Evolutionary conservation across 2,113 vertebrate species (phyloP), one percentile per base, ranked within the genome.

Genomic region (Rallus limicola): DNA sequence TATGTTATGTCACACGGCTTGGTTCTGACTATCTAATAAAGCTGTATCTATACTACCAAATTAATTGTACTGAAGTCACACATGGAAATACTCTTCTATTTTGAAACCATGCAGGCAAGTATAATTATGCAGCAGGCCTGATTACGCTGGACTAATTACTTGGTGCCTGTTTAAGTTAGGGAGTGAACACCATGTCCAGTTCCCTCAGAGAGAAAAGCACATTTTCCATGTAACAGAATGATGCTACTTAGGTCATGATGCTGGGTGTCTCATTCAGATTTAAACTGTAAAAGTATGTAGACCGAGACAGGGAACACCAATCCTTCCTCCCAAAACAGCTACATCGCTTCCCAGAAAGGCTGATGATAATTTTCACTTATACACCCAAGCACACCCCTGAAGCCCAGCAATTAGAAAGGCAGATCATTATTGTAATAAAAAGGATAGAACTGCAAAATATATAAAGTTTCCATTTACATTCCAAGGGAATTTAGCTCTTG

Each of bases 221-320:
- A 0, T 82, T 64, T 18, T 4, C 36, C 4, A 2, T 2, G 0
- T 23, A 20, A 79, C 34, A 90, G 38, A 59, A 76, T 2, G 2
- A n/a, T 40, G 34, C 25, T 59, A 36, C 50, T 56, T 60, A 31
- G 0, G 1, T 58, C 36, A n/a, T 2, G 14, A 24, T 63, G 16
- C 23, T 11, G 10, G 63, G 28, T 68, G 21, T 82, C 82, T 0
- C 0, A 62, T n/a, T 28, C 2, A 1, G 10, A 75, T 44, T 85
- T 76, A 64, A 90, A 82, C 82, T 13, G 6, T n/a, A 31, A 76
- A 79, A 46, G n/a, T 83, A 82, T 17, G 28, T 10, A 42, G 16
- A 14, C 17, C 50, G 58, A 40, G 65, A 65, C n/a, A 82, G 24
- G 17, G 19, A 82, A 70, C 68, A 79, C 16, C 13, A 92, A 33